phyloP scores from a whole-genome alignment of 2,888 invertebrate genomes.

The Epistrophe grossulariae region DNA sequence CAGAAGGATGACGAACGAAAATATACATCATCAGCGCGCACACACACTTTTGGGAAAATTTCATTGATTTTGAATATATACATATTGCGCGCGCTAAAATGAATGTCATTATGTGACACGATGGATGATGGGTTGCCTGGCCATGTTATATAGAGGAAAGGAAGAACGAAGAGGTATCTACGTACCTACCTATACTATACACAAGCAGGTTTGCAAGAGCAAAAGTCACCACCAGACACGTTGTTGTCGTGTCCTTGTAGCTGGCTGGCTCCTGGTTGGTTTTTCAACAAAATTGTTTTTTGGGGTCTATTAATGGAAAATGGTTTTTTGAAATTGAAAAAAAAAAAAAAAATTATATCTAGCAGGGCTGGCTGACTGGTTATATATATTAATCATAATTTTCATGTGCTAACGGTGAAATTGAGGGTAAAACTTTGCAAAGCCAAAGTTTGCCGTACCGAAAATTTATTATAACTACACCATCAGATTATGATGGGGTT shows the following conservation, averaged over 20 bases:
- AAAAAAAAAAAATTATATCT: not conserved
- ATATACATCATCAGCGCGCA: too few species aligned
- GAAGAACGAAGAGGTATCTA: constrained; percentile 28
- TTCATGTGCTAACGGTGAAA: constrained; percentile 14
- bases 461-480: constrained; percentile 33
- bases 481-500: constrained; percentile 31
- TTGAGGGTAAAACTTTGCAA: constrained; percentile 10
- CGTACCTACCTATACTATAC: too few species aligned
- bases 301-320: constrained; percentile 58
- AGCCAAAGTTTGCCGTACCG: constrained; percentile 15
- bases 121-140: constrained; percentile 39
- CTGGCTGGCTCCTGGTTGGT: constrained; percentile 39
- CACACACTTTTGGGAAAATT: constrained; percentile 34
- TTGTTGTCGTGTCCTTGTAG: constrained; percentile 6
- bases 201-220: constrained; percentile 12
- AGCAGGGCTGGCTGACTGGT: too few species aligned
- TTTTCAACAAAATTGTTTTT: constrained; percentile 54
- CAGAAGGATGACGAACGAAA: constrained; percentile 2
- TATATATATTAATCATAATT: constrained; percentile 40
- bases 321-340: constrained; percentile 41
- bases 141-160: not conserved
- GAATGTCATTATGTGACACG: constrained; percentile 64
- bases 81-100: constrained; percentile 58
- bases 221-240: constrained; percentile 33
- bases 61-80: constrained; percentile 64